A percentile compares a stretch with the other conserved stretches of the same genome.
Conservation (phyloP, 2,888 invertebrate genomes). For the Serripes groenlandicus region DNA sequence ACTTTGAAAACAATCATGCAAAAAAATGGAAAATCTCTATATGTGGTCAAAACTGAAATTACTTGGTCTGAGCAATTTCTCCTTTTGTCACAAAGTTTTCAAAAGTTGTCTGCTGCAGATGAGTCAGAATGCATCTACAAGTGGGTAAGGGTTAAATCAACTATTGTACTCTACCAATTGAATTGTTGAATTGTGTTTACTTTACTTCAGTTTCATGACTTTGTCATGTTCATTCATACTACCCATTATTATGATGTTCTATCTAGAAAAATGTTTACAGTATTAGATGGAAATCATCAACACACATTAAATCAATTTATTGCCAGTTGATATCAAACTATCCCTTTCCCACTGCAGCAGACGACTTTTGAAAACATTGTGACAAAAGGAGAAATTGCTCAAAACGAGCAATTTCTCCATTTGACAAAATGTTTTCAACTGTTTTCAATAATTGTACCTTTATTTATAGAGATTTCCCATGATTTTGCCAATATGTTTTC, state of each 20-base stretch:
- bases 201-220: no score
- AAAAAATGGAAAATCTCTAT: no score
- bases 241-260: no score
- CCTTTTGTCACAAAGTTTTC: neutral
- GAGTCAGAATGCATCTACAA: no score
- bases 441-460: neutral
- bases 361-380: neutral
- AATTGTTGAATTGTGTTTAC: neutral
- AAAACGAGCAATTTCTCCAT: neutral
- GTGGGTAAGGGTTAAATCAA: neutral
- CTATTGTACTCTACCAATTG: neutral
- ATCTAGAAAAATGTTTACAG: no score
- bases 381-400: neutral
- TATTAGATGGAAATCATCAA: no score
- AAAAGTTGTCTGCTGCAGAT: neutral
- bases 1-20: no score
- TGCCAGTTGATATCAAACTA: no score
- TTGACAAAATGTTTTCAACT: neutral
- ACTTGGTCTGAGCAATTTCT: neutral
- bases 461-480: neutral
- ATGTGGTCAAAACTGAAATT: constrained; percentile 1
- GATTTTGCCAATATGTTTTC: neutral
- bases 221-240: no score
- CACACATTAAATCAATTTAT: no score
- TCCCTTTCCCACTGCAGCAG: no score